Percentiles rank a stretch among this genome's conserved stretches.
Conservation (phyloP, 2,113 vertebrate species). For the Orientallactaga bullata region DNA sequence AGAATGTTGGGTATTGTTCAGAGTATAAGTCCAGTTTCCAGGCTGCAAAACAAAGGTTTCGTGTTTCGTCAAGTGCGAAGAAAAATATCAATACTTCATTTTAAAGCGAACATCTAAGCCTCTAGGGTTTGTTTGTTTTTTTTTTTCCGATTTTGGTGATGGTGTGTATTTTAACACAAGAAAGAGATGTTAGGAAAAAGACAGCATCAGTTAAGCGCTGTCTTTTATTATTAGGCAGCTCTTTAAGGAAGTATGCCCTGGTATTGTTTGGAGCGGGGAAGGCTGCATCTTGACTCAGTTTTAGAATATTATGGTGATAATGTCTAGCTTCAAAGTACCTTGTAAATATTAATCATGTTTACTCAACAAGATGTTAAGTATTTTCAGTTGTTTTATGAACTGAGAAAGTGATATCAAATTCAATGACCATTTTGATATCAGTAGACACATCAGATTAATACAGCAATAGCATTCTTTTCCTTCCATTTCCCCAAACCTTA, state of each 20-base stretch:
- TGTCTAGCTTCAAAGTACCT: conserved; percentile 12
- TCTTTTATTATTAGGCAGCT: neutral
- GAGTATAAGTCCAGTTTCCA: conserved; percentile 83
- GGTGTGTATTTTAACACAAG: neutral
- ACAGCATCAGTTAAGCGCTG: neutral
- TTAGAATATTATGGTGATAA: neutral
- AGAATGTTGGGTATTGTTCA: conserved; percentile 77
- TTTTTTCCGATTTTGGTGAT: conserved; percentile 4
- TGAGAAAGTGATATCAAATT: conserved; percentile 14
- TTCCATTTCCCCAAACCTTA: neutral
- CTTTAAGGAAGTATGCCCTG: neutral
- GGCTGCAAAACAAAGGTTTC: conserved; percentile 78
- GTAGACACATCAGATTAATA: neutral
- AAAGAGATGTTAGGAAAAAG: neutral
- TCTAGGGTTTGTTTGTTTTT: no score
- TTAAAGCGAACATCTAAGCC: neutral
- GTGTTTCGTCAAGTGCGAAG: conserved; percentile 43
- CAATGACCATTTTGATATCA: neutral
- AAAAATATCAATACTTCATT: neutral
- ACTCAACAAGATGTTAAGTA: neutral
- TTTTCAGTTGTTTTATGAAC: conserved; percentile 22
- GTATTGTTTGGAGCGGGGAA: conserved; percentile 7
- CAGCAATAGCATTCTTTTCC: neutral
- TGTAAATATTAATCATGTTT: conserved; percentile 38
- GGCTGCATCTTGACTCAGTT: neutral